phyloP scores from a whole-genome alignment of 2,888 invertebrate species.

The Lycaena phlaeas region DNA sequence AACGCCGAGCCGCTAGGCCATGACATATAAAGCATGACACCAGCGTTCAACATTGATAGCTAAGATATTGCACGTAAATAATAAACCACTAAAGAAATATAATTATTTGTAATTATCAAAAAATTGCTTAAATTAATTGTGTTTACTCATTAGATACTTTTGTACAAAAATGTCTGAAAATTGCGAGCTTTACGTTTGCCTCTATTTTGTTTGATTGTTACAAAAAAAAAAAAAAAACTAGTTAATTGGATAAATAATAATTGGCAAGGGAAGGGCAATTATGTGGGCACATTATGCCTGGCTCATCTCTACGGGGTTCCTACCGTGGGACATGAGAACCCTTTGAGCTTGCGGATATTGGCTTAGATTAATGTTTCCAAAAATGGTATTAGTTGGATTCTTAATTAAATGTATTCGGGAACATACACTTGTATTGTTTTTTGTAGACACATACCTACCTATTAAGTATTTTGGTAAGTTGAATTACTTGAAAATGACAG shows the following conservation, averaged over 20 bases:
- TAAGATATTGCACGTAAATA: conserved; percentile 4
- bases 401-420: no score
- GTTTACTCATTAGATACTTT: no score
- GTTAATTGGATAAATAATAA: conserved; percentile 25
- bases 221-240: conserved; percentile 9
- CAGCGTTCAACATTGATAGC: conserved; percentile 23
- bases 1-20: conserved; percentile 62
- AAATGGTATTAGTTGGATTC: no score
- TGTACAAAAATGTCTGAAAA: no score
- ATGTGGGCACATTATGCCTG: conserved; percentile 62
- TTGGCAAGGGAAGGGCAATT: conserved; percentile 45
- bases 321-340: conserved; percentile 61
- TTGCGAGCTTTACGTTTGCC: background rate
- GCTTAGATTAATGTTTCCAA: background rate
- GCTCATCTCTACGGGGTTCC: conserved; percentile 62
- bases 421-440: no score
- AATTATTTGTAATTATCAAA: no score
- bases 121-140: no score
- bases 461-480: no score
- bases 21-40: conserved; percentile 66
- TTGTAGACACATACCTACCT: no score
- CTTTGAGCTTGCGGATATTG: conserved; percentile 26
- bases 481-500: no score
- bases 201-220: background rate
- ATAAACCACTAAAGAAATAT: background rate